Evolutionary conservation across 2,113 vertebrate genomes (phyloP), one percentile per base, ranked within the genome.

Genomic region (Leucopsar rothschildi): DNA sequence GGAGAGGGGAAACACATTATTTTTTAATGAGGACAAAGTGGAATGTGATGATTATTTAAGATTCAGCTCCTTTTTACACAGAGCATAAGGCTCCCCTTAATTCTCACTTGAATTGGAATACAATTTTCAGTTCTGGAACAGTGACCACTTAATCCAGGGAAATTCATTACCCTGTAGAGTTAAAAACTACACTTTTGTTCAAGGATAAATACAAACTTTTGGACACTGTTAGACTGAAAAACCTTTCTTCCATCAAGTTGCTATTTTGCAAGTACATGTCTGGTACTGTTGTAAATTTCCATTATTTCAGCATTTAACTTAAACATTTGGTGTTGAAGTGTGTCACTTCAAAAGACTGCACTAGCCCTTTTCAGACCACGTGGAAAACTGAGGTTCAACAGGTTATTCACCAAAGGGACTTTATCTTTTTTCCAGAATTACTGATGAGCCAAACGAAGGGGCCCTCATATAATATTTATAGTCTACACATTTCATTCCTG

Each of bases 381-480:
- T 1, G 57, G 27, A 73, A 81, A 88, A 71, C 42, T 63, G 59
- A 88, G 23, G 25, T 39, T 64, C 55, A 66, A 31, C 42, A 73
- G 63, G 31, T 80, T 73, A 52, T 6, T 25, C 52, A 76, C 6
- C 33, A 42, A 17, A 0, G 49, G 28, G 20, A 55, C 39, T 69
- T 76, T 0, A 37, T 12, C 13, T 79, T 70, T 83, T 80, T 79
- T 39, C 17, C 50, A 86, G 29, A 82, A 33, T 44, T 81, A 61
- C 21, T 70, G 27, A 77, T 45, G 11, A 86, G 45, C 42, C 17
- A 78, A 85, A 84, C 19, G 39, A 60, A 77, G 18, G 49, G 47
- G 11, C 6, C 15, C 28, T 57, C 18, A 29, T 20, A 33, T 0
- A 40, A 8, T 29, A 44, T 14, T 61, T 72, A 29, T 0, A 1